Base-by-base conservation (phyloP, 2,888 invertebrate genomes). In the Amblyteles armatorius region DNA sequence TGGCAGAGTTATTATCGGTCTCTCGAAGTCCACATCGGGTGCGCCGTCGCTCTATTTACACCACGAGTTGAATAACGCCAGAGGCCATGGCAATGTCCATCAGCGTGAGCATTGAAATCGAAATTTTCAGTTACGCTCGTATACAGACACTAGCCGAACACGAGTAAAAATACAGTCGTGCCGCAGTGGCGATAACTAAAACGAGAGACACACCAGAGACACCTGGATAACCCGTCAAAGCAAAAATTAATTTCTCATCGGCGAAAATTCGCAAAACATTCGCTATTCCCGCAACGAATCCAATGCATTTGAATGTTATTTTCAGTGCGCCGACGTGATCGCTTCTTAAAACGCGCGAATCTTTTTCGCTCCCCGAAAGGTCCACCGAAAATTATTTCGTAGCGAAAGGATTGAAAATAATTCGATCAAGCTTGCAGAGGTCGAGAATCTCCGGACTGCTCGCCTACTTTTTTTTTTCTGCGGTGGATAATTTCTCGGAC, bases 121-220 rank as follows among this genome's bases (percentile, higher is more conserved):
- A 82, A 82, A 76, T 82, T 65, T 50, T 9, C 57, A 22, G 40
- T 0, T 26, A 44, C 36, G 19, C 22, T 11, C 26, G 57, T 57
- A 2, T 26, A 13, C 22, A 57, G 19, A 29, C 22, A 69, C 52
- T 69, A 19, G 3, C 19, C 40, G 52, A 6, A 3, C 29, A 13
- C 26, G 50, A 29, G 71, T 71, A 52, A 82, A 82, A 82, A 82
- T 76, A 50, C 74, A 74, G 36, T 19, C 7, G 86, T 77, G 86
- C 78, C 2, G 13, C 67, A 83, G 81, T 72, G 67, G 77, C 55
- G 69, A 82, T 79, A 83, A 85, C 67, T 19, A 74, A 80, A 52
- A 57, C 57, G 57, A 22, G 44, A 74, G 16, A 7, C 29, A n/a
- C 50, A 74, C 33, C 33, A 29, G 50, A 76, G 57, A 65, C 65